Evolutionary conservation across 2,113 vertebrate species (phyloP), one percentile per base, ranked within the genome.

Genomic region (Catagonus wagneri): DNA sequence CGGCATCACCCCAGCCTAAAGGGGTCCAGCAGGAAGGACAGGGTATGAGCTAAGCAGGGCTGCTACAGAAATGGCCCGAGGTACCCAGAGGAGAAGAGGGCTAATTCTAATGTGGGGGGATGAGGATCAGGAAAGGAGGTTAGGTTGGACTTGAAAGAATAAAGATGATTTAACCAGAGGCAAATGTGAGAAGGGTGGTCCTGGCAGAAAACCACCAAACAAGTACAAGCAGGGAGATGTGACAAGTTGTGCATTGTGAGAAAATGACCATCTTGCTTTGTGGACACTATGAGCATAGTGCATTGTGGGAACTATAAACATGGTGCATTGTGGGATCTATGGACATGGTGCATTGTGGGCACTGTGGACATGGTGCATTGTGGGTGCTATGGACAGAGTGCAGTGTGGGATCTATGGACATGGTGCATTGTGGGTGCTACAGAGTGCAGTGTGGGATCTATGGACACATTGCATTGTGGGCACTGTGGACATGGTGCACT

Each of bases 131-230:
- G 27, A 34, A 44, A 63, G 78, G 65, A 52, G 1, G 1, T 23
- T 22, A n/a, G 12, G 29, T 7, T 15, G 83, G 29, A 7, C 36
- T 25, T 25, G 50, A 29, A 69, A 36, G 16, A 52, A 12, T 6
- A 22, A 17, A 44, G 63, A 3, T 3, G 19, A 34, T 6, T n/a
- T 36, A 50, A 54, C 23, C 15, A 11, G 39, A 34, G 66, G 9
- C 29, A 0, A 2, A 6, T 0, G 15, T n/a, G 27, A 74, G 12
- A 19, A 20, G 29, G 63, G 27, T 3, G 50, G 25, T 50, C 12
- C 36, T 6, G 13, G 60, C 19, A 66, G 81, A 32, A 54, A 19
- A 32, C 20, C 27, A 7, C 5, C 4, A 0, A 23, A 19, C 15
- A 17, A 44, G 27, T 2, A 3, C 39, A 11, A 10, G 36, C 6